These are phyloP conservation scores for Ailurus styani DNA, from an alignment of 2,113 vertebrate genomes.

Conservation along the genomic window DNA sequence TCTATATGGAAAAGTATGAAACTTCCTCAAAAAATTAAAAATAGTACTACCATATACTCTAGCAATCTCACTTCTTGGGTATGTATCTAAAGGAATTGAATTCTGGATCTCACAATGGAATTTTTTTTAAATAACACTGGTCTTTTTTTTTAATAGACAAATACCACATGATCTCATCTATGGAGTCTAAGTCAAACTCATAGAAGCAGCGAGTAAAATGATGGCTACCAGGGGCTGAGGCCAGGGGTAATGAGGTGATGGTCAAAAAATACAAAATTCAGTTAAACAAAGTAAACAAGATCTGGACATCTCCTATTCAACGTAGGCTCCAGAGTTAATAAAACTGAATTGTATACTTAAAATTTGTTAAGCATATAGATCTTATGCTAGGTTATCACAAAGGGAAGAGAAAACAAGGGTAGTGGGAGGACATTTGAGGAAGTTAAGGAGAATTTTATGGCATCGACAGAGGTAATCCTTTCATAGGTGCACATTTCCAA, in stretches of 20 bases:
- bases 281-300: background rate
- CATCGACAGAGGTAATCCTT: background rate
- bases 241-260: background rate
- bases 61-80: background rate
- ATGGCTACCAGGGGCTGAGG: background rate
- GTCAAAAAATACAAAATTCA: background rate
- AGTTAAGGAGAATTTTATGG: background rate
- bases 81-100: background rate
- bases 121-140: background rate
- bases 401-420: background rate
- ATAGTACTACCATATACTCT: background rate
- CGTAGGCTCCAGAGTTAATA: background rate
- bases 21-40: background rate
- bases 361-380: background rate
- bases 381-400: background rate
- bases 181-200: background rate
- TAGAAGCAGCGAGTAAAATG: background rate
- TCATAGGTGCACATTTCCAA: background rate
- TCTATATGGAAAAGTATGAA: background rate
- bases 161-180: background rate
- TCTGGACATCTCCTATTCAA: background rate
- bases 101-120: background rate
- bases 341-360: background rate
- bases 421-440: background rate
- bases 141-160: background rate